A percentile compares a stretch with the other conserved stretches of the same genome.
Evolutionary conservation across 2,113 vertebrate genomes (phyloP).

Genomic region (Zootoca vivipara): DNA sequence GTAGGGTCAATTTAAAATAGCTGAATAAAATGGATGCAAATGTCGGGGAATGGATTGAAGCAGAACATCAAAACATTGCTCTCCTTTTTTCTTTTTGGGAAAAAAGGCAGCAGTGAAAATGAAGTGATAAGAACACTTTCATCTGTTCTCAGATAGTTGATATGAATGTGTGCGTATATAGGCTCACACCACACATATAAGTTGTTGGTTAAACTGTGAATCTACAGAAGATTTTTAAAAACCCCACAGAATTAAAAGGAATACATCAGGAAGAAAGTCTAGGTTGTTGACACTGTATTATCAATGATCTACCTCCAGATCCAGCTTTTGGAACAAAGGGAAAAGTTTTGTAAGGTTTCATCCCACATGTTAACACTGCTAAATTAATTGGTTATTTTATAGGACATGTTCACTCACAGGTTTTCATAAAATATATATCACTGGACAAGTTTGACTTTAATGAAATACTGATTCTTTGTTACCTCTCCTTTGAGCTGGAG

Average conservation of each 20-base stretch:
- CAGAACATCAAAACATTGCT: no score
- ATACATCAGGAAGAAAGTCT: neutral
- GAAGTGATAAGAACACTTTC: neutral
- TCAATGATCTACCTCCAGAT: neutral
- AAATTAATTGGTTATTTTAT: conserved; percentile 67
- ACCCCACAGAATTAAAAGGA: neutral
- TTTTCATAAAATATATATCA: conserved; percentile 69
- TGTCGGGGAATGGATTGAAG: neutral
- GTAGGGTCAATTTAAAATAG: neutral
- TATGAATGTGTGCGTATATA: neutral
- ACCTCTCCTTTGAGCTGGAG: conserved; percentile 50
- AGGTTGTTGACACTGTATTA: neutral
- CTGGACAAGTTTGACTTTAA: conserved; percentile 55
- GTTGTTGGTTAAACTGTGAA: conserved; percentile 18
- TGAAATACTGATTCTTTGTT: conserved; percentile 64
- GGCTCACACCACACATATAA: neutral
- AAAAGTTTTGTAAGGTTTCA: conserved; percentile 31
- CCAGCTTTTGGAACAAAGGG: neutral
- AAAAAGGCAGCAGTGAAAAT: neutral
- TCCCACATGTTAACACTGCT: neutral
- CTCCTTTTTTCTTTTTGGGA: neutral
- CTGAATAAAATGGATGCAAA: neutral
- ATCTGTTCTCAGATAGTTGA: neutral
- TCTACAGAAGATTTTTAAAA: neutral
- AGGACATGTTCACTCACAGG: conserved; percentile 49